These are phyloP conservation scores for Colinus virginianus DNA, from an alignment of 2,113 vertebrate species.

Conservation along the genomic window DNA sequence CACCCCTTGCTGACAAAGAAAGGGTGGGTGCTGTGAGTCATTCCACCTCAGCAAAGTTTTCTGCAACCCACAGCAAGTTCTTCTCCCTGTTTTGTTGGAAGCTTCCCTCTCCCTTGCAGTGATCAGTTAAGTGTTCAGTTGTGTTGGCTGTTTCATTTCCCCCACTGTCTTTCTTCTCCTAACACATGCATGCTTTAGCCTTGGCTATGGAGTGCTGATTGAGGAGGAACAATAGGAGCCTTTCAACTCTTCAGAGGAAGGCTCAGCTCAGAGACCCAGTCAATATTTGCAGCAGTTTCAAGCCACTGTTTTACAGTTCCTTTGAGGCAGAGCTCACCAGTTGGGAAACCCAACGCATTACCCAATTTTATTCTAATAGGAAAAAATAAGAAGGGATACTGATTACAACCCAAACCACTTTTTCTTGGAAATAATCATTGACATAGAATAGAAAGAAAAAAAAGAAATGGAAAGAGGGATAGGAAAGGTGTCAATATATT, in stretches of 20 bases:
- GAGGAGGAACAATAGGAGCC: conserved; percentile 85
- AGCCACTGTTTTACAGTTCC: conserved; percentile 66
- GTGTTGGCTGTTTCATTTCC: conserved; percentile 60
- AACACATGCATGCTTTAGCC: conserved; percentile 85
- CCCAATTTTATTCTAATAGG: conserved; percentile 43
- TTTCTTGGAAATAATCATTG: conserved; percentile 27
- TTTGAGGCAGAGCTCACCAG: conserved; percentile 62
- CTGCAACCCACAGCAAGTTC: background rate
- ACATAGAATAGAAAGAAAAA: background rate
- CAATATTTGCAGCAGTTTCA: conserved; percentile 81
- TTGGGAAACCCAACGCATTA: background rate
- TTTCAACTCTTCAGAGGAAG: conserved; percentile 80
- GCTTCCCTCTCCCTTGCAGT: conserved; percentile 48
- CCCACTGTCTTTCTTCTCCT: conserved; percentile 72
- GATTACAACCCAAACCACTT: conserved; percentile 33
- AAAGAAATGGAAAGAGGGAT: background rate
- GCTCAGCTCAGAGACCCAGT: conserved; percentile 68
- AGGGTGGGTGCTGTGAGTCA: background rate
- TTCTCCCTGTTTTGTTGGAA: conserved; percentile 26
- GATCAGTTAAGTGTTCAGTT: conserved; percentile 75
- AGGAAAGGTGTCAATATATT: background rate
- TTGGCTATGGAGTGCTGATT: conserved; percentile 79
- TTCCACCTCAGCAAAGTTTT: conserved; percentile 35
- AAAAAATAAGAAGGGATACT: conserved; percentile 10
- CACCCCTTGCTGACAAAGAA: conserved; percentile 5